phyloP scores from a whole-genome alignment of 2,797 vertebrate genomes.

The Platyrinchus mystaceus region DNA sequence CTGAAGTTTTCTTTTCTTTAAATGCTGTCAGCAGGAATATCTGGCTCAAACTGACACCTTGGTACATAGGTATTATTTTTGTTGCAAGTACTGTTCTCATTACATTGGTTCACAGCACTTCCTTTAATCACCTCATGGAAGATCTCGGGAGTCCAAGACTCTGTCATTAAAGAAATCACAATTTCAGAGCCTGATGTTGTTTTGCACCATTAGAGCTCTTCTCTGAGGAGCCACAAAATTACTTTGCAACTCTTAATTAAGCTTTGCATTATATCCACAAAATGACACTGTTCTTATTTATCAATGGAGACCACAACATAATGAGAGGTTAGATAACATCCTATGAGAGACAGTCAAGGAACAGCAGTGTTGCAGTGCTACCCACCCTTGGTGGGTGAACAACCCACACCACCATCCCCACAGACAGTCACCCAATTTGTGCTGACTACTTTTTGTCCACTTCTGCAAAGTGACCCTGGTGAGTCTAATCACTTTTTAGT shows the following conservation, averaged over 20 bases:
- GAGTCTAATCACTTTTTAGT: neutral
- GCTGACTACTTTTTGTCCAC: neutral
- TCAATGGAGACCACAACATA: neutral
- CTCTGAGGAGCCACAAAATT: neutral
- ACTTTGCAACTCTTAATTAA: neutral
- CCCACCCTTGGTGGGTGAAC: neutral
- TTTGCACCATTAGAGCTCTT: neutral
- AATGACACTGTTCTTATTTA: neutral
- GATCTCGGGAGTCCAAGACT: neutral
- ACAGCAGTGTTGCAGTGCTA: neutral
- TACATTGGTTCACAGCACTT: neutral
- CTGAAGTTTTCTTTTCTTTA: neutral
- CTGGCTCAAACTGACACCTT: neutral
- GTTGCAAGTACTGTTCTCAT: neutral
- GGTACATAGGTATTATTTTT: neutral
- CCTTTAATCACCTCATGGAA: neutral
- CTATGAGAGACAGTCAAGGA: neutral
- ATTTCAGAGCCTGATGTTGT: neutral
- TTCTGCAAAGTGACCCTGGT: neutral
- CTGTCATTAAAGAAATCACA: neutral
- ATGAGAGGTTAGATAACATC: neutral
- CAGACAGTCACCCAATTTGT: rapidly evolving
- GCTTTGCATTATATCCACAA: neutral
- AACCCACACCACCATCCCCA: neutral
- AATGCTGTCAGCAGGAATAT: neutral